A percentile compares a stretch with the other conserved stretches of the same genome.
phyloP scores from a whole-genome alignment of 64 coral and sea anemone species.

The Montipora efflorescens region DNA sequence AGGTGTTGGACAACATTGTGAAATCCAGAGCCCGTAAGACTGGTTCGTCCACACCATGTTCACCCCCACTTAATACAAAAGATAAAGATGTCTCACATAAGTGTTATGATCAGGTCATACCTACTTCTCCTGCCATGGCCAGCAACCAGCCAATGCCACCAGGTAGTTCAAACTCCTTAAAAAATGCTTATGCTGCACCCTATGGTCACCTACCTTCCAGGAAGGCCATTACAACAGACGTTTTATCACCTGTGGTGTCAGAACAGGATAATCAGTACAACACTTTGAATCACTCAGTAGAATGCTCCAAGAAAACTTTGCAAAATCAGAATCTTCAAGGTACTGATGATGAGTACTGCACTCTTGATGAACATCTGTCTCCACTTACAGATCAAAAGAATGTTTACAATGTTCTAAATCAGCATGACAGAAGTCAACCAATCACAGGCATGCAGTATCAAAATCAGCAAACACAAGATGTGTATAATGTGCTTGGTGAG shows the following conservation, averaged over 20 bases:
- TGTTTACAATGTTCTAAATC: slow-evolving; percentile 28
- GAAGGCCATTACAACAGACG: neutral
- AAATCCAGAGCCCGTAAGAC: slow-evolving; percentile 78
- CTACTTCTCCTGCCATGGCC: neutral
- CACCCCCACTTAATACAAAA: slow-evolving; percentile 24
- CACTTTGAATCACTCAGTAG: slow-evolving; percentile 9
- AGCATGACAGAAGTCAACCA: neutral
- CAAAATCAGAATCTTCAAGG: neutral
- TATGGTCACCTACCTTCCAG: slow-evolving; percentile 72
- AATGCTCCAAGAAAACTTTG: neutral
- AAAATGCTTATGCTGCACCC: slow-evolving; percentile 81
- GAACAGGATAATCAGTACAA: neutral
- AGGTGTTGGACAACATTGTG: slow-evolving; percentile 85
- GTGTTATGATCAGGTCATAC: slow-evolving; percentile 66
- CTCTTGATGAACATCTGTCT: neutral
- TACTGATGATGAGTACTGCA: neutral
- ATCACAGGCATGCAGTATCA: neutral
- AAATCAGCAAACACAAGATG: neutral
- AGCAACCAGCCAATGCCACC: neutral
- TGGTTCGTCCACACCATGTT: neutral
- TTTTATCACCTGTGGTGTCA: neutral
- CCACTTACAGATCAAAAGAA: neutral
- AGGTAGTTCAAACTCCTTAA: slow-evolving; percentile 30
- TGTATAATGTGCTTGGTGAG: slow-evolving; percentile 50
- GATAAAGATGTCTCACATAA: neutral